These are phyloP conservation scores for Intoshia linei DNA, from an alignment of 1,140 invertebrate genomes.

Conservation along the genomic window DNA sequence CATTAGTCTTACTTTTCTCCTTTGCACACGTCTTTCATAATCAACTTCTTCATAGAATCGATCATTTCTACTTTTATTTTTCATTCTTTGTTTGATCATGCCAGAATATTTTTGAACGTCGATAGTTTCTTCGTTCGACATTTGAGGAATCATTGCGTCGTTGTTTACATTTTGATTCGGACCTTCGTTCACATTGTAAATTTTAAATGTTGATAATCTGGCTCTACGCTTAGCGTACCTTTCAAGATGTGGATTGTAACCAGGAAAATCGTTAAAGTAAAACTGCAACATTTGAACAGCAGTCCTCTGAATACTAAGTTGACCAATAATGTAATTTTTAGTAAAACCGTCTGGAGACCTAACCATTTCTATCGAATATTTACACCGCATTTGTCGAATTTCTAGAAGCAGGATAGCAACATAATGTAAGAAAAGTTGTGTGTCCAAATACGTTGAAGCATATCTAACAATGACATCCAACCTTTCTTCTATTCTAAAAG, in stretches of 20 bases:
- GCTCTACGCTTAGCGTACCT: constrained; percentile 10
- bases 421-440: constrained; percentile 69
- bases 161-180: constrained; percentile 11
- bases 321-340: constrained; percentile 41
- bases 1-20: constrained; percentile 48
- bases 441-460: constrained; percentile 54
- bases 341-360: constrained; percentile 58
- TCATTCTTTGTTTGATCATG: no score
- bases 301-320: constrained; percentile 64
- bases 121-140: constrained; percentile 5
- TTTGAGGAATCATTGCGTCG: no score
- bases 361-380: constrained; percentile 55
- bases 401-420: constrained; percentile 61
- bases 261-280: constrained; percentile 74
- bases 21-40: constrained; percentile 59
- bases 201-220: constrained; percentile 41
- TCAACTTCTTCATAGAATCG: constrained; percentile 85
- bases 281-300: constrained; percentile 64
- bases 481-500: constrained; percentile 17
- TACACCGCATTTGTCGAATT: constrained; percentile 50
- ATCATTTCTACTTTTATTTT: constrained; percentile 65
- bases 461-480: constrained; percentile 42
- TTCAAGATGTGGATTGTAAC: constrained; percentile 64
- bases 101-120: constrained; percentile 8
- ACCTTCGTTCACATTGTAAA: constrained; percentile 65